Base-by-base conservation (phyloP, 2,888 invertebrate genomes). In the Boloria euphrosyne region DNA sequence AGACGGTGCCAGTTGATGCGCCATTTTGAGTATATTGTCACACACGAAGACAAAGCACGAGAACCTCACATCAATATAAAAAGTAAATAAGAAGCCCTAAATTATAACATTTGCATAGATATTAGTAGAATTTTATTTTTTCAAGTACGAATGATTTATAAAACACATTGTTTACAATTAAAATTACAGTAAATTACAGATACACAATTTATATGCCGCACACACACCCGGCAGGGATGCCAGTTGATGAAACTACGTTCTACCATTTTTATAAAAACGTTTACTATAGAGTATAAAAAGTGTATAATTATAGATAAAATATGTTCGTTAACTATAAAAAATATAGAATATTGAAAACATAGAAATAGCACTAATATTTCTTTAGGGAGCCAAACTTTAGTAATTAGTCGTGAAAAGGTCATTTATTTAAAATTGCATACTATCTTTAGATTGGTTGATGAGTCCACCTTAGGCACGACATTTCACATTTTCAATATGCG, bases 1-100 rank as follows among this genome's bases (percentile, higher is more conserved):
- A 94, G 97, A 97, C 93, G 96, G 96, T 93, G 97, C 96, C 93
- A 97, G 95, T 94, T 96, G 96, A 94, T 97, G 97, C 96, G 97
- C 97, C 97, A 97, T 97, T 91, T 92, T 93, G 92, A 91, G 88
- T 90, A 85, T 90, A 90, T 92, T 92, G 92, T 91, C 92, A 92
- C 92, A 92, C 92, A 90, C 92, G 92, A 90, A 92, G 92, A 92
- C 92, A 93, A 93, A 92, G 92, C 92, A 90, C 88, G 84, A 84
- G 85, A 89, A 85, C 81, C 83, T 90, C 86, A 90, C 90, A 90
- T 91, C 81, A 89, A 89, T 85, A 76, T 84, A 86, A 83, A 89
- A 83, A 82, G 76, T 78, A 75, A 85, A 84, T 76, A 84, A 85
- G 66, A 85, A 83, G 78, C 75, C 78, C 74, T 82, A 78, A 76